Evolutionary conservation across 2,888 invertebrate genomes (phyloP), one percentile per base, ranked within the genome.

Genomic region (Lordiphosa fenestrarum): DNA sequence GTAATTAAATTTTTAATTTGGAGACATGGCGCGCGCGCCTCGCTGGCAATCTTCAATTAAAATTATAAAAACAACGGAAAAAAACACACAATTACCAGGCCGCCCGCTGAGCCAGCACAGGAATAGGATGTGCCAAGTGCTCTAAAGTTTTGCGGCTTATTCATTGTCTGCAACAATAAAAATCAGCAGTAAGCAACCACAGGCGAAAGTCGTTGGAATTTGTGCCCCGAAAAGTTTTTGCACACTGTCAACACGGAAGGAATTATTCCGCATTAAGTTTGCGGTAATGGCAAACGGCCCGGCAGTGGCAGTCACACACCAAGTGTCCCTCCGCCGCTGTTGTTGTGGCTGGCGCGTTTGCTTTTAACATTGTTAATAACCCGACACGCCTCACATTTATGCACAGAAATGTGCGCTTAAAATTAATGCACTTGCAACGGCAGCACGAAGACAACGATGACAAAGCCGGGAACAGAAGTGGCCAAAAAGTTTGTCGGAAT

Each of bases 221-320:
- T 81, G 71, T 71, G 78, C 54, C 49, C 70, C 50, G 44, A 65
- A 83, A 76, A 83, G 47, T 80, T 77, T 77, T 84, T 78, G 82
- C 84, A 73, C 77, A 81, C 84, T 84, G 77, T 81, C 80, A 80
- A 80, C 85, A 80, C 85, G 84, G 86, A 84, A 84, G 83, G 82
- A 78, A 80, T 84, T 84, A 85, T 85, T 85, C 82, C 71, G 84
- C 82, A 85, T 85, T 86, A 86, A 86, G 86, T 78, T 78, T 84
- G 77, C 60, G 84, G 84, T 81, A 81, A 84, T 84, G 84, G 77
- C 69, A 63, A 66, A 30, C 30, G 30, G 30, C 30, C 30, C 81
- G 81, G 64, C 84, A 76, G 64, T 66, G 33, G 47, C 42, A 40
- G 38, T 35, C 66, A 74, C 69, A 69, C 59, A 52, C 62, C 65